Base-by-base conservation (phyloP, 2,797 vertebrate species). In the Microhierax caerulescens region DNA sequence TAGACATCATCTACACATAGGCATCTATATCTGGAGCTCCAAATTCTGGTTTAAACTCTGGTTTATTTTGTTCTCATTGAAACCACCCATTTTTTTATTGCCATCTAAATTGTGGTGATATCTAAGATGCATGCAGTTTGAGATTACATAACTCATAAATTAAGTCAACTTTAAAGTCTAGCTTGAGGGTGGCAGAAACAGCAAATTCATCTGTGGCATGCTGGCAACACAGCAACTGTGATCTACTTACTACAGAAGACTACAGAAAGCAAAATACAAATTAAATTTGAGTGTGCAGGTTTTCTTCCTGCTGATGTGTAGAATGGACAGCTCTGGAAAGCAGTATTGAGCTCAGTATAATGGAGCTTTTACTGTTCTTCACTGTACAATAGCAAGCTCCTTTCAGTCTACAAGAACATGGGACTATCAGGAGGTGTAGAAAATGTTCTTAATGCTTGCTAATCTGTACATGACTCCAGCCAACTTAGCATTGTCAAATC, bases 401-500 rank as follows among this genome's bases (percentile, higher is more conserved):
- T 95, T 83, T 82, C 60, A 59, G 86, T 80, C 78, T 82, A 63
- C 37, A 48, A 72, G 64, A 93, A 94, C 63, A 53, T 24, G 59
- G 90, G 74, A 94, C 78, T 74, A 34, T 19, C 17, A 73, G n/a
- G 50, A 78, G 20, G 7, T 8, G 17, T 53, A 73, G 48, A 76
- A 96, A 96, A 93, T 75, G 37, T 89, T 96, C 89, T 93, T 96
- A 14, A 21, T 51, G 23, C 50, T 89, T 56, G 60, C 61, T 78
- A 67, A 88, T 67, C 88, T 94, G 85, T 88, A 93, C 73, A 51
- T 68, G 69, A 88, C 59, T 93, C 9, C 53, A 84, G 76, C 48
- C 86, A 95, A 81, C 88, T 93, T 74, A 85, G 73, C 92, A 97
- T 93, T 79, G 54, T 91, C 94, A 97, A 90, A 95, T 56, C 85